A percentile compares a stretch with the other conserved stretches of the same genome.
These are phyloP conservation scores for Aquatica leii DNA, from an alignment of 2,888 invertebrate genomes.

Conservation along the genomic window DNA sequence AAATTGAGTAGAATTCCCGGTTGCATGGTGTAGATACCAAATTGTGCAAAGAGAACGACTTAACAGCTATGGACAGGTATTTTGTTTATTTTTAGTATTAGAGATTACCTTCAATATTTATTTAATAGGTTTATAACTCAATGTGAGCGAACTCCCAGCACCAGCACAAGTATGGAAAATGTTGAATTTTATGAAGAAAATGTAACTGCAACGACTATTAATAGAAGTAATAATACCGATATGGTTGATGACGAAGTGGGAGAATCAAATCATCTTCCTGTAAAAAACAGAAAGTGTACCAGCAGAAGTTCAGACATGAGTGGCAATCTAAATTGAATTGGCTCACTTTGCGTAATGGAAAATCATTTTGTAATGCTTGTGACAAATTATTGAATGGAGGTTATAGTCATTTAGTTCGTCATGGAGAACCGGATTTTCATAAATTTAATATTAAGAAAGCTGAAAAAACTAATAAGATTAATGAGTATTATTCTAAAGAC, in stretches of 20 bases:
- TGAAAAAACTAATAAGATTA: conserved; percentile 3
- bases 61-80: not conserved
- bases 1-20: not conserved
- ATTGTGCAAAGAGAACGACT: not conserved
- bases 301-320: conserved; percentile 1
- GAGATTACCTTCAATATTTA: conserved; percentile 1
- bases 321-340: conserved; percentile 3
- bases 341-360: conserved; percentile 5
- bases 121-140: conserved; percentile 5
- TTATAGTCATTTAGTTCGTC: conserved; percentile 2
- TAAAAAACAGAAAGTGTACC: conserved; percentile 3
- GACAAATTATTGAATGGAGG: conserved; percentile 4
- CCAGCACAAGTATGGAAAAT: conserved; percentile 5
- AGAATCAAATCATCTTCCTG: conserved; percentile 5
- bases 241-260: conserved; percentile 4
- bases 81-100: not conserved
- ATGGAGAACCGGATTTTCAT: conserved; percentile 3
- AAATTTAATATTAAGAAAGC: conserved; percentile 5
- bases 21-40: not conserved
- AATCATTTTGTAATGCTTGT: not conserved
- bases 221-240: conserved; percentile 3
- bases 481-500: conserved; percentile 5
- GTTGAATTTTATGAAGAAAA: conserved; percentile 5
- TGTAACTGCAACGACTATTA: conserved; percentile 5
- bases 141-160: conserved; percentile 4